A percentile compares a stretch with the other conserved stretches of the same genome.
phyloP scores from a whole-genome alignment of 2,797 vertebrate species.

The Chelidonichthys spinosus region DNA sequence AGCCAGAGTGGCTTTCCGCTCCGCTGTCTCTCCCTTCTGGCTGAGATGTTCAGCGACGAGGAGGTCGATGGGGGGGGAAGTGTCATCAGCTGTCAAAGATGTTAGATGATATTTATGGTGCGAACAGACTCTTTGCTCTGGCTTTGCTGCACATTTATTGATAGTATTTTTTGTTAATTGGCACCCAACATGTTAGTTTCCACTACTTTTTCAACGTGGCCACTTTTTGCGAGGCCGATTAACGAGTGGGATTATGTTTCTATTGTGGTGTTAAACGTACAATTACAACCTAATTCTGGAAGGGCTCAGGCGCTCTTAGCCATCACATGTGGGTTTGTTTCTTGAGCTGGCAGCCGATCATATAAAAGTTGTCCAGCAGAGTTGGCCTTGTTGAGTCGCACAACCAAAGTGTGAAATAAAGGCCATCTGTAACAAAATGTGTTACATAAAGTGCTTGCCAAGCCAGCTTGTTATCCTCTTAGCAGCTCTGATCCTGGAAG shows the following conservation, averaged over 20 bases:
- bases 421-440: conserved; percentile 72
- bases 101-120: background rate
- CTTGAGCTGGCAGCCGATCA: conserved; percentile 63
- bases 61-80: background rate
- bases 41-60: conserved; percentile 14
- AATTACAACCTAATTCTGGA: conserved; percentile 58
- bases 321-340: conserved; percentile 63
- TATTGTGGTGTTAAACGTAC: conserved; percentile 43
- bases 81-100: conserved; percentile 7
- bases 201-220: conserved; percentile 15
- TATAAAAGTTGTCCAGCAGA: conserved; percentile 52
- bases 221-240: conserved; percentile 1
- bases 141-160: conserved; percentile 20
- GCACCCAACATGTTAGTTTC: conserved; percentile 40
- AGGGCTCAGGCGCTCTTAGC: conserved; percentile 40
- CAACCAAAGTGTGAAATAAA: conserved; percentile 71
- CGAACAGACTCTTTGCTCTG: conserved; percentile 13
- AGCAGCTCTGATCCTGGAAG: conserved; percentile 68
- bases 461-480: conserved; percentile 73
- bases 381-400: conserved; percentile 56
- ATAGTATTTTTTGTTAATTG: conserved; percentile 26
- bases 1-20: conserved; percentile 14
- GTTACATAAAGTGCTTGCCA: conserved; percentile 64
- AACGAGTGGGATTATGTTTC: conserved; percentile 35
- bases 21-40: conserved; percentile 7